These are phyloP conservation scores for Brachionus rubens DNA, from an alignment of 1,140 invertebrate species.

Conservation along the genomic window DNA sequence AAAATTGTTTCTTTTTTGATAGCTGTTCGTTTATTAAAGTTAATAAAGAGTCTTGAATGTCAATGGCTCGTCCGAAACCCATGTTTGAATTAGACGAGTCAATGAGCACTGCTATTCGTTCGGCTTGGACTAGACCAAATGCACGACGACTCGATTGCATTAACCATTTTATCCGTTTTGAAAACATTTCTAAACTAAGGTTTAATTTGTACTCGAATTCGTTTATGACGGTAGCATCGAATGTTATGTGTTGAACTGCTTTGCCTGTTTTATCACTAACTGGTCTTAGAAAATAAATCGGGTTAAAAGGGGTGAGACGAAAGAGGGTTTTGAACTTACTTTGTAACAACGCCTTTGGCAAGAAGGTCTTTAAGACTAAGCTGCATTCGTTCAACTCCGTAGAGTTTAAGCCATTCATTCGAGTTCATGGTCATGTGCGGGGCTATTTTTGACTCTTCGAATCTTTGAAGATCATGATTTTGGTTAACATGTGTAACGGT, in stretches of 20 bases:
- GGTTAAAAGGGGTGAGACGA: too few relatives aligned
- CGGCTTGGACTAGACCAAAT: slow-evolving; percentile 58
- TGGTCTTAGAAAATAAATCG: slow-evolving; percentile 50
- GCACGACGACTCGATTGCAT: slow-evolving; percentile 59
- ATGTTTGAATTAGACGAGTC: slow-evolving; percentile 58
- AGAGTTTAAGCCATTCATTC: slow-evolving; percentile 57
- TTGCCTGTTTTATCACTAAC: slow-evolving; percentile 54
- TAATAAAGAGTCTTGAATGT: slow-evolving; percentile 45
- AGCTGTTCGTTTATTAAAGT: slow-evolving; percentile 59
- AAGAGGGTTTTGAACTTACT: too few relatives aligned
- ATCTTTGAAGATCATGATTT: slow-evolving; percentile 51
- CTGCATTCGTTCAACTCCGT: slow-evolving; percentile 55
- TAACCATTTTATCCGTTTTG: slow-evolving; percentile 59
- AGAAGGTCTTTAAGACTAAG: slow-evolving; percentile 58
- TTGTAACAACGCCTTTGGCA: slow-evolving; percentile 55
- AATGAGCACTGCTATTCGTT: slow-evolving; percentile 54
- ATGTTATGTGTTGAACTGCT: slow-evolving; percentile 56
- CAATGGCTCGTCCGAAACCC: slow-evolving; percentile 47
- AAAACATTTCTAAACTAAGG: slow-evolving; percentile 56
- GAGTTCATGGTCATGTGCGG: slow-evolving; percentile 51
- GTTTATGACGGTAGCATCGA: slow-evolving; percentile 59
- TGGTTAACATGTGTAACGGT: slow-evolving; percentile 59
- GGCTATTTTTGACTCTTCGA: neutral
- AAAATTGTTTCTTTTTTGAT: slow-evolving; percentile 53
- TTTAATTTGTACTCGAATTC: slow-evolving; percentile 60